Conservation (phyloP, 2,797 vertebrate species). For the Sebastes minor region DNA sequence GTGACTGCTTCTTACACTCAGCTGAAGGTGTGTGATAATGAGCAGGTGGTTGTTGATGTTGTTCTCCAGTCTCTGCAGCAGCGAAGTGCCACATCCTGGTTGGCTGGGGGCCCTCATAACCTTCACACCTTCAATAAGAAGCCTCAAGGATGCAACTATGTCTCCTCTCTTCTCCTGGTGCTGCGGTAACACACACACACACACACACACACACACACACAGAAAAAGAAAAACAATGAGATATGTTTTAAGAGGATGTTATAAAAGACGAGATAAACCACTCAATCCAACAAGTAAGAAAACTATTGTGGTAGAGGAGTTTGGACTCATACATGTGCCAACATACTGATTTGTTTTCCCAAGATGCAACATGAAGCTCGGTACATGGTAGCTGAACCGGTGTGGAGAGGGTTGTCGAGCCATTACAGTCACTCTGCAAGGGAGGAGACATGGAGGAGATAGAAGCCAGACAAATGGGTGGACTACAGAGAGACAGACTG, state of each 20-base stretch:
- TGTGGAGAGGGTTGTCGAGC: conserved; percentile 44
- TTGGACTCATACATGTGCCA: conserved; percentile 24
- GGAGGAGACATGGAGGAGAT: conserved; percentile 25
- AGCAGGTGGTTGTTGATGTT: conserved; percentile 78
- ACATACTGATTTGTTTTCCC: conserved; percentile 79
- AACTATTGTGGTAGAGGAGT: not conserved
- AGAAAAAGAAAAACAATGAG: not conserved
- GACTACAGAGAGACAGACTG: conserved; percentile 22
- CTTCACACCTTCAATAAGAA: conserved; percentile 68
- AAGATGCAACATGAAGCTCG: conserved; percentile 72
- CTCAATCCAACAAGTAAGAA: not conserved
- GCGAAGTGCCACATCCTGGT: conserved; percentile 56
- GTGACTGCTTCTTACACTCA: conserved; percentile 58
- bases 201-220: not conserved
- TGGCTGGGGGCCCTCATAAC: conserved; percentile 38
- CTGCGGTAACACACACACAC: conserved; percentile 41
- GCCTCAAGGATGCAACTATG: conserved; percentile 68
- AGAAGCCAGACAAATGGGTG: conserved; percentile 1
- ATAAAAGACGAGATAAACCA: not conserved
- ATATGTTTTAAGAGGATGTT: not conserved
- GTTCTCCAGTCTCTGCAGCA: conserved; percentile 71
- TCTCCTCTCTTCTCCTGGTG: conserved; percentile 73
- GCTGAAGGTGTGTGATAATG: conserved; percentile 70
- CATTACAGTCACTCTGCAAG: conserved; percentile 68
- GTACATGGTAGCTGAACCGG: conserved; percentile 72